phyloP scores from a whole-genome alignment of 2,113 vertebrate genomes.

The Sturnus vulgaris region DNA sequence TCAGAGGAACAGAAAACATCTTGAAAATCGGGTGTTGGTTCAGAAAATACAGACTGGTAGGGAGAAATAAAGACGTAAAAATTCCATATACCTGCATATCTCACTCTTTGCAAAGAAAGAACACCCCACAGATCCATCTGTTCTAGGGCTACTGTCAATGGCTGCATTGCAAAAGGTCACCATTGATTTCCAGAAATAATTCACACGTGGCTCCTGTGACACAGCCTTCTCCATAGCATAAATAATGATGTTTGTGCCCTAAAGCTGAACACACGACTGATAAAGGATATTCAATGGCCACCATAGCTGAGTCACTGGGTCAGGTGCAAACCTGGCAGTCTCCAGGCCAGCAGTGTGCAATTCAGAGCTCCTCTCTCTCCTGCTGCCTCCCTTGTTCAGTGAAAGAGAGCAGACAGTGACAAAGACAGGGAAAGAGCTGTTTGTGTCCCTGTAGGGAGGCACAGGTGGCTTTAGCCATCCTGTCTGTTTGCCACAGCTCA shows the following conservation, averaged over 20 bases:
- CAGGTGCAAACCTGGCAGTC: not conserved
- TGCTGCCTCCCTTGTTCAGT: not conserved
- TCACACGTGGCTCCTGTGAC: not conserved
- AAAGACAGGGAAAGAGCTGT: not conserved
- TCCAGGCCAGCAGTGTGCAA: not conserved
- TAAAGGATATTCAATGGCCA: not conserved
- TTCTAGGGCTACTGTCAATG: not conserved
- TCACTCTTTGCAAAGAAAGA: not conserved
- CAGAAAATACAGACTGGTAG: not conserved
- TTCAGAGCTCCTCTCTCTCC: not conserved
- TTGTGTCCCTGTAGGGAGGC: not conserved
- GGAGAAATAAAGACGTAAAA: not conserved
- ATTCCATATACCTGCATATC: not conserved
- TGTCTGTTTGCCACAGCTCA: not conserved
- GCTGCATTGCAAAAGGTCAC: not conserved
- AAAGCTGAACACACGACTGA: not conserved
- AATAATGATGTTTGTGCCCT: not conserved
- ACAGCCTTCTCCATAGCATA: not conserved
- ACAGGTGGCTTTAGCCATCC: not conserved
- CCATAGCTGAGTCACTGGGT: accelerated
- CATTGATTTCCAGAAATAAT: not conserved
- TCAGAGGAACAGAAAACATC: not conserved
- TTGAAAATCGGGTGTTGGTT: not conserved
- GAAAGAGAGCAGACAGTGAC: not conserved
- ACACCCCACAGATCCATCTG: accelerated